These are phyloP conservation scores for Meda fulgida DNA, from an alignment of 2,797 vertebrate species.

Conservation along the genomic window DNA sequence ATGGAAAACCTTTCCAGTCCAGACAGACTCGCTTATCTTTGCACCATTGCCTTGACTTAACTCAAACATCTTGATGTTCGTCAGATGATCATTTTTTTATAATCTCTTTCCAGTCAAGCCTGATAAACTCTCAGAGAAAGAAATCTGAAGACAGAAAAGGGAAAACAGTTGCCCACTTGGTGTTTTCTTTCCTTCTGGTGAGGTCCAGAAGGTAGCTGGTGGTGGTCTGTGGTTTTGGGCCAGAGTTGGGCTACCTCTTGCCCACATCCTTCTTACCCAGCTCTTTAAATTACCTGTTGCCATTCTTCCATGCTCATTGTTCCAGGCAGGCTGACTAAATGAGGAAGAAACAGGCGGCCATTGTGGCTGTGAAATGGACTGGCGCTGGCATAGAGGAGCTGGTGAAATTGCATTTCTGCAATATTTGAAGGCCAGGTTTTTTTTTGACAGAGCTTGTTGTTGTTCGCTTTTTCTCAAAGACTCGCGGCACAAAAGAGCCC, in stretches of 20 bases:
- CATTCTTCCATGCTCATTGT: constrained; percentile 71
- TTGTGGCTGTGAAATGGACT: constrained; percentile 73
- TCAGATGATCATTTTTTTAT: background rate
- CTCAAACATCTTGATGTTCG: background rate
- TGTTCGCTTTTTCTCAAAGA: constrained; percentile 70
- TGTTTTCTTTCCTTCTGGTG: background rate
- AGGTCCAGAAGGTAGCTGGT: constrained; percentile 44
- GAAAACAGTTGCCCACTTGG: background rate
- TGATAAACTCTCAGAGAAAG: background rate
- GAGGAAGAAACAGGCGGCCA: constrained; percentile 63
- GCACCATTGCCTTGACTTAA: background rate
- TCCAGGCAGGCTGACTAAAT: constrained; percentile 68
- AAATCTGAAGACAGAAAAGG: background rate
- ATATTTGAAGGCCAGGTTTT: constrained; percentile 73
- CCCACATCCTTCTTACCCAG: constrained; percentile 60
- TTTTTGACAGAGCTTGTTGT: constrained; percentile 72
- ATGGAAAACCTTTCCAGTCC: background rate
- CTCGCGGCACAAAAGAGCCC: constrained; percentile 74
- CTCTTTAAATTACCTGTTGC: constrained; percentile 76
- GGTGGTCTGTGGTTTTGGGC: constrained; percentile 41
- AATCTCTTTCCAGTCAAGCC: background rate
- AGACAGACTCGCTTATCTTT: background rate
- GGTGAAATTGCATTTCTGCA: constrained; percentile 83
- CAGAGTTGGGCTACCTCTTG: constrained; percentile 53
- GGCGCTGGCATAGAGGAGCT: constrained; percentile 71